These are phyloP conservation scores for Andricus quercusramuli DNA, from an alignment of 2,888 invertebrate species.

Conservation along the genomic window DNA sequence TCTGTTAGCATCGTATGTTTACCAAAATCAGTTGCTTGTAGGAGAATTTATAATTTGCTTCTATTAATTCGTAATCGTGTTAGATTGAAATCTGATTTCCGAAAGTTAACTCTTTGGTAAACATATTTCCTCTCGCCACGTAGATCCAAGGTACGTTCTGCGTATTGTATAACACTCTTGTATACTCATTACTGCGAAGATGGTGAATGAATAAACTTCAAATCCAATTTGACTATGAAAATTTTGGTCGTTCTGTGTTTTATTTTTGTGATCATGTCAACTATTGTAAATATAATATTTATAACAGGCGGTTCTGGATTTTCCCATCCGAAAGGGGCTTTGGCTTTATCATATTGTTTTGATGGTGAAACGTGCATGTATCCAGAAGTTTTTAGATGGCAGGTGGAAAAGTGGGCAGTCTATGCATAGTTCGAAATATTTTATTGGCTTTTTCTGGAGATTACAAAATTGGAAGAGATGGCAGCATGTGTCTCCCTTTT, in stretches of 20 bases:
- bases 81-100: slow-evolving; percentile 26
- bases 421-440: background rate
- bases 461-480: background rate
- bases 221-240: slow-evolving; percentile 74
- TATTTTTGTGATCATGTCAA: slow-evolving; percentile 66
- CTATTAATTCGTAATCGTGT: slow-evolving; percentile 5
- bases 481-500: background rate
- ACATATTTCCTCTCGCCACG: slow-evolving; percentile 71
- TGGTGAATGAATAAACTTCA: slow-evolving; percentile 76
- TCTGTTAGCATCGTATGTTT: slow-evolving; percentile 62
- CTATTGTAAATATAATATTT: slow-evolving; percentile 61
- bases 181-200: slow-evolving; percentile 73
- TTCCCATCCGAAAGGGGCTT: background rate
- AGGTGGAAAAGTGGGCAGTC: background rate
- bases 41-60: slow-evolving; percentile 45
- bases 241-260: slow-evolving; percentile 71
- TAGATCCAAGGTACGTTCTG: slow-evolving; percentile 71
- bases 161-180: slow-evolving; percentile 75
- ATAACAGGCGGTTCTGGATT: slow-evolving; percentile 48
- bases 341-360: background rate
- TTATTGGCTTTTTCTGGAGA: slow-evolving; percentile 23
- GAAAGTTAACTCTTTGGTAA: slow-evolving; percentile 65
- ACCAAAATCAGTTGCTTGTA: slow-evolving; percentile 61
- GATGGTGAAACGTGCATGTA: background rate
- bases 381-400: background rate